Base-by-base conservation (phyloP, 1,140 invertebrate species). In the Atta colombica region DNA sequence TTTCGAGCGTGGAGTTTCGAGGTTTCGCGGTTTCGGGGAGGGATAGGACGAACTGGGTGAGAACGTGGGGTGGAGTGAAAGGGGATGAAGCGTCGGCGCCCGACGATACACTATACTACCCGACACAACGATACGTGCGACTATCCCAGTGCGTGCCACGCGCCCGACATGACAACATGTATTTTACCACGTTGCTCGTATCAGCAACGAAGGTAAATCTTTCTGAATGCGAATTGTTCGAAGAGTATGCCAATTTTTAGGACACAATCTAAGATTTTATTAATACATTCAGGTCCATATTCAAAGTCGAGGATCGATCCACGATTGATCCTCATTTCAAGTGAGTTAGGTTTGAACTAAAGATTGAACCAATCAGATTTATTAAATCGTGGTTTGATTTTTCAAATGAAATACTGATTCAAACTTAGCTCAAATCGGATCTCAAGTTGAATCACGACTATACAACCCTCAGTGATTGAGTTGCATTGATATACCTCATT, bases 41-140 rank as follows among this genome's bases (percentile, higher is more conserved):
- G 90, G 77, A 90, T 88, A 81, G 82, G 84, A 84, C 87, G 82
- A 68, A 61, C 25, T 25, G 71, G 53, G 74, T 51, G 91, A 87
- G 84, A 69, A 75, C 82, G 85, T 86, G 85, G 85, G 68, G 88
- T 84, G 71, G 80, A 88, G 86, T 85, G 89, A 81, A 86, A 87
- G 85, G 63, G 87, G 89, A 90, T 87, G 80, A 91, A 93, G 93
- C 94, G 94, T 94, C 94, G 94, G 94, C 93, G 93, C 94, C 87
- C 92, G 90, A 91, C 91, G 92, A 94, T 93, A 94, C 93, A 94
- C 90, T 88, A 92, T 85, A 91, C 87, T 51, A 89, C 86, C 89
- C 88, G 88, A 91, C 89, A 91, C 89, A 92, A 92, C 89, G 86
- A 90, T 90, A 89, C 80, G 89, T 90, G 89, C 90, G 77, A 86